Evolutionary conservation across 2,797 vertebrate genomes (phyloP), one percentile per base, ranked within the genome.

Genomic region (Thripadectes ignobilis): DNA sequence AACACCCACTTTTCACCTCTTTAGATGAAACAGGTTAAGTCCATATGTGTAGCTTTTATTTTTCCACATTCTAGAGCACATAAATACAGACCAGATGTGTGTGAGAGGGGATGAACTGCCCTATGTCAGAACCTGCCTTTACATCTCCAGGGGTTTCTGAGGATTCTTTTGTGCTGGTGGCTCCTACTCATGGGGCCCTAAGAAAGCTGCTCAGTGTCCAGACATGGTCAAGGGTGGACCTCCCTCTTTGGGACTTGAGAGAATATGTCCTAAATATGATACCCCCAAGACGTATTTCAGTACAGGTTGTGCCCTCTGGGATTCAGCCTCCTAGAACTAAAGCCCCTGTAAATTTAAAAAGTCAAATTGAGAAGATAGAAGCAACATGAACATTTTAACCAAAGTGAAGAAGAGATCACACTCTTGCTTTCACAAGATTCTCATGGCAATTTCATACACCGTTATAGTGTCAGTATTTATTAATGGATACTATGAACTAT

Each of bases 1-100:
- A 94, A 95, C 91, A 96, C 83, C 61, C 36, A 92, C 87, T 97
- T 96, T 92, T 95, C 95, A 96, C 85, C 88, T 96, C 93, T 91
- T 91, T 76, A 93, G 90, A 76, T 76, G 55, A 85, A 93, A 72
- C 55, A 45, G 52, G 38, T 74, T 71, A 89, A 82, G 36, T 74
- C 90, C 41, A 4, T 72, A 73, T 74, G 58, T 71, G 92, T 57
- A 61, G 16, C 54, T 93, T 87, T 88, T 80, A 78, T 75, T 93
- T 92, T 79, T 85, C 63, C 73, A 43, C 66, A 51, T 86, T 74
- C 59, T 76, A 32, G 57, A 88, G 71, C 26, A 18, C 59, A 29
- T 76, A 89, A 95, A 96, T 88, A 75, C 43, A 66, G 7, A 68
- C 92, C 95, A 96, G 92, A 96, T 96, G 96, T 91, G 63, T 0